phyloP scores from a whole-genome alignment of 2,113 vertebrate genomes.

The Gorilla gorilla region DNA sequence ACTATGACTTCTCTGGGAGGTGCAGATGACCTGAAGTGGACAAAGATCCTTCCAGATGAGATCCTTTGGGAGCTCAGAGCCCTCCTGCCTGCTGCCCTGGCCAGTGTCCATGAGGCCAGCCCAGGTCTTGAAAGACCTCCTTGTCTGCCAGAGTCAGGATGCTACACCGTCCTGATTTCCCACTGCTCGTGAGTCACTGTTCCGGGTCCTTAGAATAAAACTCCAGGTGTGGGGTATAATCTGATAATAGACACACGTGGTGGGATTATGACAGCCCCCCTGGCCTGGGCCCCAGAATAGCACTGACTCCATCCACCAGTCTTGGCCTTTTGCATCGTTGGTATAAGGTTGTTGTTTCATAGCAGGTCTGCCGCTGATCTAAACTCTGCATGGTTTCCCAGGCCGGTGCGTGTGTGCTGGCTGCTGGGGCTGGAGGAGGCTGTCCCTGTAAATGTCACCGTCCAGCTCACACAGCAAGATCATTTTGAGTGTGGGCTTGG shows the following conservation, averaged over 20 bases:
- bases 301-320: rapidly evolving
- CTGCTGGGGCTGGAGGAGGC: neutral
- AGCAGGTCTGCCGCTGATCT: rapidly evolving
- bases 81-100: rapidly evolving
- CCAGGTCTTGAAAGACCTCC: neutral
- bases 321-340: rapidly evolving
- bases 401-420: too few species aligned
- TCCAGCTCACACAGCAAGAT: neutral
- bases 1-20: rapidly evolving
- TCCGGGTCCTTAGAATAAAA: rapidly evolving
- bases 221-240: neutral
- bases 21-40: neutral
- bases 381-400: too few species aligned
- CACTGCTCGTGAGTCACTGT: neutral
- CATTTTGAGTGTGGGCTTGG: neutral
- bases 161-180: neutral
- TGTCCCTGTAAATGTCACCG: neutral
- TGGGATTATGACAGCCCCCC: neutral
- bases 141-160: rapidly evolving
- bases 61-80: neutral
- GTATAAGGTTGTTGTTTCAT: rapidly evolving
- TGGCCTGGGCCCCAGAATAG: neutral
- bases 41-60: neutral
- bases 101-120: neutral
- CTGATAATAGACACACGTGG: neutral